phyloP scores from a whole-genome alignment of 2,113 vertebrate species.

The rabbit (Oryctolagus cuniculus) region mOryCun1.1 NC_091433.1:54561001-54561500 shows the following conservation, averaged over 20 bases:
- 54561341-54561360: neutral
- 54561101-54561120: too few species aligned
- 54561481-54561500: neutral
- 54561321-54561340: neutral
- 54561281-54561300: neutral
- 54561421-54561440: slow-evolving; percentile 61
- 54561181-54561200: neutral
- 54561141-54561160: too few species aligned
- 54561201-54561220: neutral
- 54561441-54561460: neutral
- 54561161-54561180: too few species aligned
- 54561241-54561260: neutral
- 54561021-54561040: too few species aligned
- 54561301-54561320: neutral
- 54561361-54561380: neutral
- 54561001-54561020: too few species aligned
- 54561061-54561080: too few species aligned
- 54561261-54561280: neutral
- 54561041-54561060: too few species aligned
- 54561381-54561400: slow-evolving; percentile 31
- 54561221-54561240: neutral
- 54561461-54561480: slow-evolving; percentile 29
- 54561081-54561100: too few species aligned
- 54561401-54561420: neutral
- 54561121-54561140: too few species aligned